A percentile compares a stretch with the other conserved stretches of the same genome.
These are phyloP conservation scores for Cantharis rustica DNA, from an alignment of 2,888 invertebrate species.

Conservation along the genomic window DNA sequence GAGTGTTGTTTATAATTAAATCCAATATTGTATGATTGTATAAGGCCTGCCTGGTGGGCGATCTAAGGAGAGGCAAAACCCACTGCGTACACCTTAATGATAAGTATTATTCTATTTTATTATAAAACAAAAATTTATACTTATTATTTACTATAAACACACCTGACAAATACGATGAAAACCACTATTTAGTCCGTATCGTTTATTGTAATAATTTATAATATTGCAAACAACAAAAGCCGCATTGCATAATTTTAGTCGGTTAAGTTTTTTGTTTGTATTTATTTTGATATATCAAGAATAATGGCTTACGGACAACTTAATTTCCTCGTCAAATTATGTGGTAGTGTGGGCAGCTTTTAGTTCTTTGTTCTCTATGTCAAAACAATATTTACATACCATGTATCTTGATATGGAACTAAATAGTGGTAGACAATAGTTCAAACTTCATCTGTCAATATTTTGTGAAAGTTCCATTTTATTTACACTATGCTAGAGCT, in stretches of 20 bases:
- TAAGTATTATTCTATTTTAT: not conserved
- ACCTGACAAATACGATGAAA: not conserved
- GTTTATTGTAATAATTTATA: not conserved
- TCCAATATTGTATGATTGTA: not conserved
- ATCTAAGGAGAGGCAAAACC: slow-evolving; percentile 36
- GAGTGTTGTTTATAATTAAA: not conserved
- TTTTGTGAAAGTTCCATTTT: not conserved
- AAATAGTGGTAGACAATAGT: not conserved
- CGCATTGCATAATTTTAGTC: not conserved
- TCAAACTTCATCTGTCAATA: not conserved
- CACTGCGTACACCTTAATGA: slow-evolving; percentile 18
- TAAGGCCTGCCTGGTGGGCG: slow-evolving; percentile 35
- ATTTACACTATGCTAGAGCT: not conserved
- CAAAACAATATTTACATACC: not conserved
- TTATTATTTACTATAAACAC: not conserved
- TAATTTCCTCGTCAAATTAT: not conserved
- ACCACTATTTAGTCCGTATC: not conserved
- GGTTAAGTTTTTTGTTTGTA: not conserved
- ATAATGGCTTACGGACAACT: not conserved
- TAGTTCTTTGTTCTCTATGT: not conserved
- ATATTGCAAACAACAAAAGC: not conserved
- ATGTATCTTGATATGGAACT: not conserved
- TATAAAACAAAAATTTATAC: not conserved
- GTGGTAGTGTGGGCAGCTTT: not conserved
- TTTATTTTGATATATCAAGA: not conserved